phyloP scores from a whole-genome alignment of 2,888 invertebrate genomes.

The Phalera bucephala region DNA sequence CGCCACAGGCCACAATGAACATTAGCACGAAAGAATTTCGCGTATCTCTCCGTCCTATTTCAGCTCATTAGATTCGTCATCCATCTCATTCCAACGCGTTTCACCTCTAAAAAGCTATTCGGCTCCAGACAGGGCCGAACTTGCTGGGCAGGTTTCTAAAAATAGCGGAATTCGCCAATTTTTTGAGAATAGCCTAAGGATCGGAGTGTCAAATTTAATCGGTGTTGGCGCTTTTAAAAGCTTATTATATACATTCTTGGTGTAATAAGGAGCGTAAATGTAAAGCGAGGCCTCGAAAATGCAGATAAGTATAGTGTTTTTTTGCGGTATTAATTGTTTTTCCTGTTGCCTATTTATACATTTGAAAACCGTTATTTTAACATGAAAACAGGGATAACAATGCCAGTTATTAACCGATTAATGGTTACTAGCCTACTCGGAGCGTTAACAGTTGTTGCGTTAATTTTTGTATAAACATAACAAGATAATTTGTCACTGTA shows the following conservation, averaged over 20 bases:
- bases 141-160: conserved; percentile 77
- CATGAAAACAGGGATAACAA: conserved; percentile 8
- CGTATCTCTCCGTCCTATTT: conserved; percentile 69
- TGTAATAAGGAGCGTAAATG: too few relatives aligned
- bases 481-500: too few relatives aligned
- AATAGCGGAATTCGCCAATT: conserved; percentile 67
- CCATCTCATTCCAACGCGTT: conserved; percentile 71
- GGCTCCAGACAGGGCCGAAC: conserved; percentile 69
- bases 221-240: too few relatives aligned
- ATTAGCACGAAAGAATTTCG: conserved; percentile 69
- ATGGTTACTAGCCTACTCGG: neutral
- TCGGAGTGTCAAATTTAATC: conserved; percentile 20
- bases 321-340: conserved; percentile 6
- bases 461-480: too few relatives aligned
- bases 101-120: conserved; percentile 78
- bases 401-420: conserved; percentile 10
- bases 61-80: conserved; percentile 50
- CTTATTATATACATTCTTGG: too few relatives aligned
- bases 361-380: conserved; percentile 1
- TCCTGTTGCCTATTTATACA: too few relatives aligned
- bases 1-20: conserved; percentile 39
- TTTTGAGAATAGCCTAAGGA: conserved; percentile 60
- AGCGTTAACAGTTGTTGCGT: too few relatives aligned
- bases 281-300: too few relatives aligned
- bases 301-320: conserved; percentile 6